Evolutionary conservation across 2,888 invertebrate genomes (phyloP), one percentile per base, ranked within the genome.

Genomic region (Adineta ricciae): DNA sequence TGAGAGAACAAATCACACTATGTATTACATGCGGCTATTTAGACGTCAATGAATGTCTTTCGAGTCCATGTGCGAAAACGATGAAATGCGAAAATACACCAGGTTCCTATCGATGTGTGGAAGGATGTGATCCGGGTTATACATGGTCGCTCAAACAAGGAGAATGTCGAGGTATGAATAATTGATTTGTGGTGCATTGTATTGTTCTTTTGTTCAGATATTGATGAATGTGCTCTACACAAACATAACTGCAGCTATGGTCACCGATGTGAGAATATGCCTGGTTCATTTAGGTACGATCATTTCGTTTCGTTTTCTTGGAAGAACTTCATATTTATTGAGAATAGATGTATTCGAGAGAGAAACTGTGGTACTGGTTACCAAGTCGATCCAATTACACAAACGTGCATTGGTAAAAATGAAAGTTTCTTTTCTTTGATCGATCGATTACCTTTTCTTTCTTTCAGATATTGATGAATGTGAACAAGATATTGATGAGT

Each of bases 311-410:
- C n/a, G n/a, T n/a, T n/a, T 38, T 1, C 1, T n/a, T 9, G 19
- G 24, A 5, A n/a, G 24, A 1, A 8, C 24, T 41, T 41, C 24
- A 1, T 78, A 19, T 41, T 5, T 41, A 41, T 78, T n/a, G 11
- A 19, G 14, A n/a, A 84, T 72, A 84, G 84, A 83, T 86, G 86
- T 32, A 84, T 86, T 19, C 50, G 86, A n/a, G 86, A 86, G 73
- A 84, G 83, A 78, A 83, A 83, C 19, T 86, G 86, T 64, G 86
- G 86, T 32, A 86, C 86, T 8, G 86, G 86, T 49, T 86, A 86
- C 49, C 49, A 83, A 49, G 83, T 86, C 11, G 82, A 84, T 36
- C 83, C 52, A 14, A 52, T 83, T n/a, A 86, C 84, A 16, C 84
- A 84, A 84, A 84, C 83, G 19, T 86, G 86, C 21, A 83, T 83